Base-by-base conservation (phyloP, 2,888 invertebrate genomes). In the Dynastes maya region DNA sequence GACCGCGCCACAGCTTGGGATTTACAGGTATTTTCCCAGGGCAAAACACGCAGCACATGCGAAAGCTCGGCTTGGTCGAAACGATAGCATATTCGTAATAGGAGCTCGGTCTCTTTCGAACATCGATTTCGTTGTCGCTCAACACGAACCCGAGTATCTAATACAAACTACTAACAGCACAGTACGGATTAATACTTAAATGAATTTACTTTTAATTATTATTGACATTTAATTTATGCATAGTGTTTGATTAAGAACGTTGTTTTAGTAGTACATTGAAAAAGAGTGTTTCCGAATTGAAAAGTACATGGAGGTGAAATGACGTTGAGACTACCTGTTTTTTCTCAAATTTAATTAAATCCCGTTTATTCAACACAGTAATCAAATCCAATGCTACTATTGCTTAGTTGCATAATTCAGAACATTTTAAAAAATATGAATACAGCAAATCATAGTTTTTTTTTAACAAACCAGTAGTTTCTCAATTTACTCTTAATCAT, bases 21-120 rank as follows among this genome's bases (percentile, higher is more conserved):
- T 67, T 67, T 67, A 22, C 67, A 67, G 67, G 49, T 67, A 45
- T 67, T 67, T 67, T 67, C 67, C 45, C 67, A 67, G 22, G 67
- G 49, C 27, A 11, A 45, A 67, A 49, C 67, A 49, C 67, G 49
- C 67, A 32, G 49, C 67, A 67, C 67, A 67, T 45, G 67, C 67
- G 67, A 67, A 67, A 67, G 49, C 49, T 67, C 67, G 13, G 67
- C 22, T 22, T 67, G 67, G 49, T 16, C 22, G 67, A 45, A 49
- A 27, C 22, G 67, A 67, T 67, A 67, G 49, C 49, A 49, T 32
- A 67, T 22, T 27, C 45, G 49, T 45, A 67, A 67, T 27, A 22
- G 67, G n/a, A 8, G 45, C 16, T 67, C 45, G 22, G 22, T 27
- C 9, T 49, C 32, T 32, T 22, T 63, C 63, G 29, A 63, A 29